phyloP scores from a whole-genome alignment of 2,797 vertebrate species.

The Chloroceryle amazona region DNA sequence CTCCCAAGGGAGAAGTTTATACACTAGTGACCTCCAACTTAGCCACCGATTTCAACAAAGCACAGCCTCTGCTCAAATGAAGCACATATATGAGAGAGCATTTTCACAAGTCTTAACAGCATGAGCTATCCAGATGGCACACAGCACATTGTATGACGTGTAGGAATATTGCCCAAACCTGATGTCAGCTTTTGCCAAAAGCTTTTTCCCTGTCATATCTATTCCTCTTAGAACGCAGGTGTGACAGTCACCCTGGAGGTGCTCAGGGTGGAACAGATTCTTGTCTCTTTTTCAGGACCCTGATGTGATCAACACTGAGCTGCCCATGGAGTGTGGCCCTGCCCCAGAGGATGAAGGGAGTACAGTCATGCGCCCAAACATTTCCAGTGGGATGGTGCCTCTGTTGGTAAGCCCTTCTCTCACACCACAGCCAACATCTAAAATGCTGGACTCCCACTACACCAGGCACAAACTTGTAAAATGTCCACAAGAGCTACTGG shows the following conservation, averaged over 20 bases:
- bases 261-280: background rate
- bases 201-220: background rate
- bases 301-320: slow-evolving; percentile 90
- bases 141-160: rapidly evolving
- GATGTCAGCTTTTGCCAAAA: background rate
- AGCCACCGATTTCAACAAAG: background rate
- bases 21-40: background rate
- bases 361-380: slow-evolving; percentile 81
- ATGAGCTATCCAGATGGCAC: background rate
- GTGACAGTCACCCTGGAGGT: background rate
- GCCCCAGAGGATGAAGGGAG: slow-evolving; percentile 84
- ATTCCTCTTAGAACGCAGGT: background rate
- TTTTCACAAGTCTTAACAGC: background rate
- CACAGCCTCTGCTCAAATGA: background rate
- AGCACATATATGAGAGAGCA: background rate
- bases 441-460: slow-evolving; percentile 59
- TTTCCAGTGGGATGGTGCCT: slow-evolving; percentile 83
- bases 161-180: background rate
- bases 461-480: slow-evolving; percentile 56
- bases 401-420: slow-evolving; percentile 80
- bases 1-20: background rate
- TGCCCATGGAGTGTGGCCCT: slow-evolving; percentile 87
- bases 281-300: slow-evolving; percentile 84
- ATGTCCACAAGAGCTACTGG: slow-evolving; percentile 81
- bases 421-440: slow-evolving; percentile 72